phyloP scores from a whole-genome alignment of 2,888 invertebrate species.

The Pseudococcus viburni region DNA sequence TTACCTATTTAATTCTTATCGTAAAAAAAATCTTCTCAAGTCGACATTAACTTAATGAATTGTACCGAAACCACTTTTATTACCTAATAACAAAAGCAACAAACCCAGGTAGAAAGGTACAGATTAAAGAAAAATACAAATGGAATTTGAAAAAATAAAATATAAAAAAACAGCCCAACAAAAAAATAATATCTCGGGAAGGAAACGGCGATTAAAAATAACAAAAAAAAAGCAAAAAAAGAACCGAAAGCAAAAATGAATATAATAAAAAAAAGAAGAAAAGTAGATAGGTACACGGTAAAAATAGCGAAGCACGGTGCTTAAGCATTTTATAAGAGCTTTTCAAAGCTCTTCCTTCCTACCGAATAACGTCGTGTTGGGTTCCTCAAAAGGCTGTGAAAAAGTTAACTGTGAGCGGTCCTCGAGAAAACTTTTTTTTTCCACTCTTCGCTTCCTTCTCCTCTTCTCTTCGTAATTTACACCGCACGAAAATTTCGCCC shows the following conservation, averaged over 20 bases:
- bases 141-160: conserved; percentile 7
- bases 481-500: background rate
- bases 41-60: conserved; percentile 51
- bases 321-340: conserved; percentile 50
- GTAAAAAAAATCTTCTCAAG: conserved; percentile 33
- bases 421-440: conserved; percentile 29
- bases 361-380: conserved; percentile 21
- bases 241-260: background rate
- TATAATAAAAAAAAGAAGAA: conserved; percentile 27
- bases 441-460: background rate
- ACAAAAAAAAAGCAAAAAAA: background rate
- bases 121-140: conserved; percentile 40
- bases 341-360: conserved; percentile 39
- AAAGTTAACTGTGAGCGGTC: conserved; percentile 8
- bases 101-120: background rate
- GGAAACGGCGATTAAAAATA: conserved; percentile 42
- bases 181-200: conserved; percentile 23
- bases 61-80: conserved; percentile 44
- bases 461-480: conserved; percentile 1
- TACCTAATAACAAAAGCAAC: conserved; percentile 48
- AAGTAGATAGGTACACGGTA: background rate
- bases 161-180: background rate
- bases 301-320: conserved; percentile 45
- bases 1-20: conserved; percentile 31
- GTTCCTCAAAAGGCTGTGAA: conserved; percentile 30